phyloP scores from a whole-genome alignment of 2,113 vertebrate genomes.

The Mirounga angustirostris region DNA sequence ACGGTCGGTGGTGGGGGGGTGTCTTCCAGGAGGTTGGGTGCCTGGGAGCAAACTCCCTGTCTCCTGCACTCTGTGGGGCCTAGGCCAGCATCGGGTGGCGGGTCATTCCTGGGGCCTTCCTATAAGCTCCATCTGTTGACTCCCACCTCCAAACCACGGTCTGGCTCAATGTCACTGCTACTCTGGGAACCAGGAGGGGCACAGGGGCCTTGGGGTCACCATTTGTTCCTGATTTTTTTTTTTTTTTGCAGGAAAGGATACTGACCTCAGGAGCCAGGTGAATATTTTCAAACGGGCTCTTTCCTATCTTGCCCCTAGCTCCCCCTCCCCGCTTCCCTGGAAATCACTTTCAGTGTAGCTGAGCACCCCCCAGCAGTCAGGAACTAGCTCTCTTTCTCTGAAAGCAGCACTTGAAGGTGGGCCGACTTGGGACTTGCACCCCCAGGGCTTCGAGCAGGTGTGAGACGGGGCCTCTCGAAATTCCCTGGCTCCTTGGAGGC shows the following conservation, averaged over 20 bases:
- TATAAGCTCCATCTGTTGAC: neutral
- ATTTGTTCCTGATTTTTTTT: neutral
- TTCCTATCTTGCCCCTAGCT: neutral
- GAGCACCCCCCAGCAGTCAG: neutral
- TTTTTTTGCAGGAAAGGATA: neutral
- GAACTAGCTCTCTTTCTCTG: neutral
- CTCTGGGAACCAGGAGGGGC: neutral
- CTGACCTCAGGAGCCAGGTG: neutral
- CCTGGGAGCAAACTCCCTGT: neutral
- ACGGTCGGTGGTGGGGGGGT: rapidly evolving
- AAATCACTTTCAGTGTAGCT: neutral
- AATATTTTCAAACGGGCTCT: neutral
- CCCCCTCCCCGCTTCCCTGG: neutral
- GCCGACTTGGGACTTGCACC: neutral
- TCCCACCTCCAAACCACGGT: neutral
- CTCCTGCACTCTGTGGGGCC: neutral
- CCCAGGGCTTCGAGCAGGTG: neutral
- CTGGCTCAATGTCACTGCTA: neutral
- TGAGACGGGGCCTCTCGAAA: neutral
- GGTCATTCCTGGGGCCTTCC: neutral
- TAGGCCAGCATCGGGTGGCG: neutral
- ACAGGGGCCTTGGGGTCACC: neutral
- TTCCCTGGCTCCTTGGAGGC: neutral
- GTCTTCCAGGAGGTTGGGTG: neutral
- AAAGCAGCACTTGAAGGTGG: neutral